Evolutionary conservation across 1,140 invertebrate genomes (phyloP).

Genomic region (Pachyrhynchus sulphureomaculatus): DNA sequence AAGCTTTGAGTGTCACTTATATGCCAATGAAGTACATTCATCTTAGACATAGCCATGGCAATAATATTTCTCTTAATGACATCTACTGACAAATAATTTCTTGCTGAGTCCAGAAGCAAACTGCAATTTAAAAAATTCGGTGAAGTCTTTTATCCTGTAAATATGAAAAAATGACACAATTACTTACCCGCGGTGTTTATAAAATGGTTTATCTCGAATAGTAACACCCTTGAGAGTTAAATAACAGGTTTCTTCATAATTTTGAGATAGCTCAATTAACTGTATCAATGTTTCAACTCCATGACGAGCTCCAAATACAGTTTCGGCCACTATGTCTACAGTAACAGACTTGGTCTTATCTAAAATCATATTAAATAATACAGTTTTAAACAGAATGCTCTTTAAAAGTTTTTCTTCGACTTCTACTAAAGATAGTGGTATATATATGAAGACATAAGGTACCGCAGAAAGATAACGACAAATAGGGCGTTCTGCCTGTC

Average conservation of each 20-base stretch:
- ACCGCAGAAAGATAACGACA: too few species aligned
- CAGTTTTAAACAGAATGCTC: too few species aligned
- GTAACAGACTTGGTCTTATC: conserved; percentile 53
- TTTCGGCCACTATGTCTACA: conserved; percentile 63
- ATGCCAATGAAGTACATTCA: conserved; percentile 88
- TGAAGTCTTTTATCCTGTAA: too few species aligned
- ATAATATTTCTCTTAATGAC: conserved; percentile 70
- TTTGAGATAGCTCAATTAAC: conserved; percentile 56
- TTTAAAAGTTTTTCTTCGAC: background rate
- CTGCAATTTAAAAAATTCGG: background rate
- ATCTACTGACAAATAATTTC: conserved; percentile 71
- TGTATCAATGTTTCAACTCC: conserved; percentile 76
- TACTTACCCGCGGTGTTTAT: conserved; percentile 63
- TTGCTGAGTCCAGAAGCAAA: conserved; percentile 71
- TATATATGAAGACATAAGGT: too few species aligned
- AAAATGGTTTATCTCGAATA: conserved; percentile 70
- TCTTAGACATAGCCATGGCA: conserved; percentile 78
- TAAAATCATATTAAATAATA: too few species aligned
- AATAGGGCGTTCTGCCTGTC: too few species aligned
- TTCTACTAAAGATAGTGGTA: too few species aligned
- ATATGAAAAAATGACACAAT: too few species aligned
- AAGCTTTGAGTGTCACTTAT: conserved; percentile 84
- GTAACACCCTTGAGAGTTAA: conserved; percentile 51
- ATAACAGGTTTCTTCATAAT: conserved; percentile 44
- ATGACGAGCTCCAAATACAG: conserved; percentile 74